A percentile compares a stretch with the other conserved stretches of the same genome.
Conservation (phyloP, 2,888 invertebrate genomes). For the Acholoe squamosa region DNA sequence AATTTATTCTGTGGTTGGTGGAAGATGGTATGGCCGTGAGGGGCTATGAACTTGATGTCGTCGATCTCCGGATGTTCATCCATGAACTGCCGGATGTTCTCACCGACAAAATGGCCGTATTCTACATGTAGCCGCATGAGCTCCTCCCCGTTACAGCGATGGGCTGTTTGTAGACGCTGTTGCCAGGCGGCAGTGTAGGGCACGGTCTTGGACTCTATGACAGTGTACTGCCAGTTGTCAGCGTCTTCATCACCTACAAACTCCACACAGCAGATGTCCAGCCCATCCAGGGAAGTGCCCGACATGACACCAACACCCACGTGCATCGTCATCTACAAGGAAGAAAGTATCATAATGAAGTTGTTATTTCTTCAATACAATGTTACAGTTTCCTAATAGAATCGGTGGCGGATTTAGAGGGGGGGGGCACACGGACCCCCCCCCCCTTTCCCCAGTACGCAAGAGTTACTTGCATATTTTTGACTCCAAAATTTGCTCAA, state of each 20-base stretch:
- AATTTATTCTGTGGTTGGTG: conserved; percentile 78
- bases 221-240: conserved; percentile 78
- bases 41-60: conserved; percentile 73
- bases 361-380: too few species aligned
- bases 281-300: conserved; percentile 79
- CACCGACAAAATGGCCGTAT: conserved; percentile 78
- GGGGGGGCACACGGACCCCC: too few species aligned
- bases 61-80: conserved; percentile 66
- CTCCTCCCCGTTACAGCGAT: conserved; percentile 73
- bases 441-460: too few species aligned
- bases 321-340: conserved; percentile 74
- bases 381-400: too few species aligned
- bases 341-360: background rate
- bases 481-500: too few species aligned
- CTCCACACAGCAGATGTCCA: conserved; percentile 79
- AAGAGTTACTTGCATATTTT: too few species aligned
- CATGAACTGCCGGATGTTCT: conserved; percentile 73
- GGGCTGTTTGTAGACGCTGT: conserved; percentile 73
- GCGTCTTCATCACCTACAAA: conserved; percentile 76
- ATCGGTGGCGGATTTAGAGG: too few species aligned
- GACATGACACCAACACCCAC: conserved; percentile 80
- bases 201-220: conserved; percentile 73
- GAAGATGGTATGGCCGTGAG: conserved; percentile 80
- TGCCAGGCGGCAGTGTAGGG: conserved; percentile 74
- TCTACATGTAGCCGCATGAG: conserved; percentile 77